Evolutionary conservation across 2,888 invertebrate species (phyloP).

Genomic region (Operophtera brumata): DNA sequence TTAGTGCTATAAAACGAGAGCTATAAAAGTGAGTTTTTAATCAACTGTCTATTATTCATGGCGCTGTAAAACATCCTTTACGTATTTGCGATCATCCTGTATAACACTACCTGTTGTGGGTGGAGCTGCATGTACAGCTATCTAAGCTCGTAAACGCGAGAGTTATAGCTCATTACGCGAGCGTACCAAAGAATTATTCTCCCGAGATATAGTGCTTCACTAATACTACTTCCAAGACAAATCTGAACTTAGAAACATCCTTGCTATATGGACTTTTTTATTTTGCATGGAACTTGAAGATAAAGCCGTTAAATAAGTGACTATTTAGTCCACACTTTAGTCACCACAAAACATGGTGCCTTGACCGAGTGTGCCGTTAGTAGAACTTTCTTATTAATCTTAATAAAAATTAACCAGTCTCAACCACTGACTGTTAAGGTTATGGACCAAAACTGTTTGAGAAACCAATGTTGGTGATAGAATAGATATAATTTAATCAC

Average conservation of each 20-base stretch:
- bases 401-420: too few species aligned
- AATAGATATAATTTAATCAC: too few species aligned
- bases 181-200: slow-evolving; percentile 33
- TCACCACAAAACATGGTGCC: background rate
- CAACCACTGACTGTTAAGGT: too few species aligned
- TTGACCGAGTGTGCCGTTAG: background rate
- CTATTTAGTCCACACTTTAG: too few species aligned
- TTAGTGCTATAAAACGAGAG: slow-evolving; percentile 50
- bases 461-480: too few species aligned
- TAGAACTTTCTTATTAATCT: too few species aligned
- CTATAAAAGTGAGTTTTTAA: slow-evolving; percentile 51
- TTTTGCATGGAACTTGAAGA: slow-evolving; percentile 1
- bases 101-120: slow-evolving; percentile 19
- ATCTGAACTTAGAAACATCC: slow-evolving; percentile 26
- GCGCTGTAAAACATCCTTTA: slow-evolving; percentile 29
- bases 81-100: slow-evolving; percentile 23
- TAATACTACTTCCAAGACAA: slow-evolving; percentile 31
- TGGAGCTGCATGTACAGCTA: slow-evolving; percentile 28
- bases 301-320: background rate
- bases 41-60: slow-evolving; percentile 42
- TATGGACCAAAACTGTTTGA: too few species aligned
- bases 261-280: slow-evolving; percentile 8
- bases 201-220: slow-evolving; percentile 33
- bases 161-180: slow-evolving; percentile 41
- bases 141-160: slow-evolving; percentile 38